Base-by-base conservation (phyloP, 2,797 vertebrate genomes). In the Syngnathus rostellatus region DNA sequence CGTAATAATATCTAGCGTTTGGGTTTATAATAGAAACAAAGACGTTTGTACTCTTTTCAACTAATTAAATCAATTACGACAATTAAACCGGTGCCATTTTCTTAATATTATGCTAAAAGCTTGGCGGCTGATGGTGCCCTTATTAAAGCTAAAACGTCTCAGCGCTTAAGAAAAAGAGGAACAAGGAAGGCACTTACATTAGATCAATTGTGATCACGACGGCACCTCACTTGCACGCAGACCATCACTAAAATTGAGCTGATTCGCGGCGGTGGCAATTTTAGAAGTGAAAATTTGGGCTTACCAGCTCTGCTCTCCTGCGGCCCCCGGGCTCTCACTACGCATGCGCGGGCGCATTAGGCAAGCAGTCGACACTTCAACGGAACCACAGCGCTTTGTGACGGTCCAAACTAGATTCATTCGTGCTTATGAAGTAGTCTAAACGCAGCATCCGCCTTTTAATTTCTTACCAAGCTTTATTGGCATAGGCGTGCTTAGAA, bases 281-380 rank as follows among this genome's bases (percentile, higher is more conserved):
- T 63, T 64, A 7, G 8, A 80, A 88, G 72, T 86, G 81, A 41
- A 87, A 84, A 81, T 90, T 87, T 85, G 85, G 58, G 78, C 91
- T 92, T 90, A 93, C 92, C 92, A 91, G 89, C 88, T 81, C 85
- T 87, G 83, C 82, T 88, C 88, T 91, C 88, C 89, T 91, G 90
- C 90, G 86, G 87, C 86, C 89, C 87, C 81, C 76, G 74, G 69
- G 73, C 65, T 74, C 50, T 2, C 5, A 87, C 57, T 84, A 88
- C 91, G 92, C 92, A 89, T 90, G 92, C 90, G 90, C 78, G 63
- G 14, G 11, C 31, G n/a, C 59, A 64, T 37, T 65, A 31, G 73
- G 76, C 77, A 31, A 75, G 76, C 76, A 81, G 79, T 78, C 77
- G 76, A 71, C 23, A 76, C 67, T 60, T 4, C 31, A 31, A 21